These are phyloP conservation scores for Ophonus ardosiacus DNA, from an alignment of 2,888 invertebrate species.

Conservation along the genomic window DNA sequence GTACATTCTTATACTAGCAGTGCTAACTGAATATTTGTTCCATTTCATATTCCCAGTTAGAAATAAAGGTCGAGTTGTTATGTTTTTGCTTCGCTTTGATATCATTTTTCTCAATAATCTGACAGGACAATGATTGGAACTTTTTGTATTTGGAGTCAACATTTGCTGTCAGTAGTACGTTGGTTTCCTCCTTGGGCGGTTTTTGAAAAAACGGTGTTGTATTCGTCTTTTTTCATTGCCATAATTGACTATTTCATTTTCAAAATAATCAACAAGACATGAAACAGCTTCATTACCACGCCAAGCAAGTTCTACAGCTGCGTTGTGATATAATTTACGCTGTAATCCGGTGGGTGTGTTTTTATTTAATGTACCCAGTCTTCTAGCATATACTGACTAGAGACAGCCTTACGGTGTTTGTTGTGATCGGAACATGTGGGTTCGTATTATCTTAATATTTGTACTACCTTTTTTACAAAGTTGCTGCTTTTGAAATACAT, in stretches of 20 bases:
- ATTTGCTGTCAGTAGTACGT: background rate
- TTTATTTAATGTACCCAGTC: no score
- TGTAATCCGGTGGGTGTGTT: no score
- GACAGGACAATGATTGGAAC: background rate
- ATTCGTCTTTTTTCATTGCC: background rate
- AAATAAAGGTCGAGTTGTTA: background rate
- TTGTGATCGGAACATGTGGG: no score
- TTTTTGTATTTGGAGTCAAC: background rate
- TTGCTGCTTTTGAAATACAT: no score
- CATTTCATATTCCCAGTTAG: background rate
- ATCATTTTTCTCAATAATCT: background rate
- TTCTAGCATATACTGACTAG: no score
- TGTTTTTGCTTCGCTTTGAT: background rate
- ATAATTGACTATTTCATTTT: background rate
- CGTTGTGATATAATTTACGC: no score
- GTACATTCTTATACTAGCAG: background rate
- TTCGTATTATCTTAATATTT: no score
- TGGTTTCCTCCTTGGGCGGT: background rate
- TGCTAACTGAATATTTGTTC: background rate
- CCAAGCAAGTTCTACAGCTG: no score
- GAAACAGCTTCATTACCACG: no score
- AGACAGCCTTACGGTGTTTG: no score
- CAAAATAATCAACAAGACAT: background rate
- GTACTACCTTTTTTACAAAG: no score
- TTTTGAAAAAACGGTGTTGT: background rate